Conservation (phyloP, 2,113 vertebrate genomes). For the Notechis scutatus region DNA sequence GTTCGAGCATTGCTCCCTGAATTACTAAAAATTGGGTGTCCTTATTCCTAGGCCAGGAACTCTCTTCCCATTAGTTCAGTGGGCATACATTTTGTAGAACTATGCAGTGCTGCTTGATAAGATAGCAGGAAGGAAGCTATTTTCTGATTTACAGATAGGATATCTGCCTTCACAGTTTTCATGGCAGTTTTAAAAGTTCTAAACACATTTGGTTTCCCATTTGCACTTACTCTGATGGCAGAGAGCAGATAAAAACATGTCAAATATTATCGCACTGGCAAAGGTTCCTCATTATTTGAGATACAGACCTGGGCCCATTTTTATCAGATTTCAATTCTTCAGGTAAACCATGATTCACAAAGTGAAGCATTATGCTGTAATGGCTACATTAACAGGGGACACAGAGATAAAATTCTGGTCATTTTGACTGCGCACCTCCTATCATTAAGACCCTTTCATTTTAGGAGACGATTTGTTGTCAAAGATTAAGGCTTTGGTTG, state of each 20-base stretch:
- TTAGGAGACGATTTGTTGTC: conserved; percentile 33
- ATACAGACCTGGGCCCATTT: conserved; percentile 41
- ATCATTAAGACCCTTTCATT: conserved; percentile 27
- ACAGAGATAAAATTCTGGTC: conserved; percentile 21
- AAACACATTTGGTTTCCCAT: conserved; percentile 62
- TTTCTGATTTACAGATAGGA: conserved; percentile 63
- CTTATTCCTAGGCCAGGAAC: conserved; percentile 41
- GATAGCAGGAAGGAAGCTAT: conserved; percentile 57
- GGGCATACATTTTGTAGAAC: conserved; percentile 46
- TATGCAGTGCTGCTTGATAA: conserved; percentile 53
- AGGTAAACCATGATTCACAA: conserved; percentile 46
- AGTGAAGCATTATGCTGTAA: conserved; percentile 17
- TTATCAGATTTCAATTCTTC: conserved; percentile 43
- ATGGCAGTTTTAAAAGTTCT: conserved; percentile 58
- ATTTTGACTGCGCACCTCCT: conserved; percentile 16
- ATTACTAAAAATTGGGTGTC: conserved; percentile 30
- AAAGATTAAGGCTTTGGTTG: conserved; percentile 39
- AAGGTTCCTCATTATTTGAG: conserved; percentile 47
- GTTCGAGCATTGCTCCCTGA: neutral
- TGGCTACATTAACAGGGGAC: conserved; percentile 14
- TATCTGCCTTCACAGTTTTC: conserved; percentile 47
- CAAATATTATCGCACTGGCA: conserved; percentile 47
- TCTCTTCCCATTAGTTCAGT: conserved; percentile 50
- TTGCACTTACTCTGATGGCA: conserved; percentile 51
- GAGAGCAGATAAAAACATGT: conserved; percentile 55